phyloP scores from a whole-genome alignment of 1,140 invertebrate genomes.

The Macrobrachium nipponense region DNA sequence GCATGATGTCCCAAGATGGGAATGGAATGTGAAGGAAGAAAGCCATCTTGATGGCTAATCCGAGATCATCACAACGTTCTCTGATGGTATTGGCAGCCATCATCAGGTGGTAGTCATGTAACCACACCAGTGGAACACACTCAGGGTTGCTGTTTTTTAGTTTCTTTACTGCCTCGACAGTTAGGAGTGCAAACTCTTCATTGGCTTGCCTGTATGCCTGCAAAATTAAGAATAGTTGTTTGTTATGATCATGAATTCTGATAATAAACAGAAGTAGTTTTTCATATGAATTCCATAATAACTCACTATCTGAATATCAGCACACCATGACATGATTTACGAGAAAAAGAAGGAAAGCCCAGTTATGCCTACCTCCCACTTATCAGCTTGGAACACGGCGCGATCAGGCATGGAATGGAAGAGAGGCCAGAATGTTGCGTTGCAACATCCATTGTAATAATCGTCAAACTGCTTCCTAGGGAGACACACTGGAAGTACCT shows the following conservation, averaged over 20 bases:
- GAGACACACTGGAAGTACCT: slow-evolving; percentile 85
- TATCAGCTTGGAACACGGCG: slow-evolving; percentile 81
- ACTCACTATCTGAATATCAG: not conserved
- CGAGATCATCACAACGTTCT: slow-evolving; percentile 81
- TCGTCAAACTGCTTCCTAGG: slow-evolving; percentile 81
- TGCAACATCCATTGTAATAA: slow-evolving; percentile 93
- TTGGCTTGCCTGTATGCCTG: slow-evolving; percentile 84
- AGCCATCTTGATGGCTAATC: slow-evolving; percentile 82
- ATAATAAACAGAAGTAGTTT: not conserved
- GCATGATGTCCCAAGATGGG: slow-evolving; percentile 91
- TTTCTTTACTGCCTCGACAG: slow-evolving; percentile 76
- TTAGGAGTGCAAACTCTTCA: slow-evolving; percentile 83
- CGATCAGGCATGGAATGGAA: slow-evolving; percentile 91
- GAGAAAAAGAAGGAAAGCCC: not conserved
- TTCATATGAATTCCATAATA: not conserved
- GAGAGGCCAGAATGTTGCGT: slow-evolving; percentile 90
- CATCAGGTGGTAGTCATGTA: slow-evolving; percentile 94
- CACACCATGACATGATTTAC: not conserved
- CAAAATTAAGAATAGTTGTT: slow-evolving; percentile 18
- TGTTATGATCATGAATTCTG: not conserved
- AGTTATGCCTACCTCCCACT: slow-evolving; percentile 75
- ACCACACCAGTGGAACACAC: slow-evolving; percentile 83
- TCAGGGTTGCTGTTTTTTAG: slow-evolving; percentile 72
- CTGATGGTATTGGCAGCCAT: slow-evolving; percentile 88
- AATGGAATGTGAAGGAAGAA: slow-evolving; percentile 95